A percentile compares a stretch with the other conserved stretches of the same genome.
phyloP scores from a whole-genome alignment of 2,888 invertebrate genomes.

The Mythimna albipuncta region DNA sequence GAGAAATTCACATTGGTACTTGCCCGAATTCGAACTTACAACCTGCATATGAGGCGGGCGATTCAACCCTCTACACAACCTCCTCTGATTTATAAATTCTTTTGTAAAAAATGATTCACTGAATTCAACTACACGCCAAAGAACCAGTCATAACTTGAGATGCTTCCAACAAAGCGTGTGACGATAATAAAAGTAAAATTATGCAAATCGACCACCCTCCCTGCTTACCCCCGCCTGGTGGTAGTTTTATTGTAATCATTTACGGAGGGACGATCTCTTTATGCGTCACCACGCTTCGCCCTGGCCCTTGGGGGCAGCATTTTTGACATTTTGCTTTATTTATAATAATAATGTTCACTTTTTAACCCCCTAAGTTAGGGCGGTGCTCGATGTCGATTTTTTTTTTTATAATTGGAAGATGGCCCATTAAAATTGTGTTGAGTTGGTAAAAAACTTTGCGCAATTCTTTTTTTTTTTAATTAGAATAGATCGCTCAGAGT shows the following conservation, averaged over 20 bases:
- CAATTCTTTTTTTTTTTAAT: too few species aligned
- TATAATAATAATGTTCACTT: slow-evolving; percentile 66
- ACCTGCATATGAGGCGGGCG: too few species aligned
- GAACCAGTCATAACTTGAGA: slow-evolving; percentile 45
- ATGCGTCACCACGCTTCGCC: slow-evolving; percentile 74
- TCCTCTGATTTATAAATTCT: slow-evolving; percentile 33
- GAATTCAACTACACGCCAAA: slow-evolving; percentile 32
- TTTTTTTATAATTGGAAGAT: slow-evolving; percentile 36
- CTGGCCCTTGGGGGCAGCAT: slow-evolving; percentile 66
- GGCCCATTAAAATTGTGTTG: not conserved
- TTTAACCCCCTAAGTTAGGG: slow-evolving; percentile 41
- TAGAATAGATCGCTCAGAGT: too few species aligned
- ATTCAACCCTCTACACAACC: not conserved
- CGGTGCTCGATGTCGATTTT: slow-evolving; percentile 6
- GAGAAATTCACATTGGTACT: too few species aligned
- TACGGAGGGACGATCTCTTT: slow-evolving; percentile 69
- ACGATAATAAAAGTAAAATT: slow-evolving; percentile 65
- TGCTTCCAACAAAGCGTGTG: slow-evolving; percentile 62
- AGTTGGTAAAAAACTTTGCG: too few species aligned
- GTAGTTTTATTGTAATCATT: slow-evolving; percentile 67
- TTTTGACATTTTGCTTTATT: slow-evolving; percentile 77
- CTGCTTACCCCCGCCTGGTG: slow-evolving; percentile 54
- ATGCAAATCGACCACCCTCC: slow-evolving; percentile 61
- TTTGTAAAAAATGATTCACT: slow-evolving; percentile 40
- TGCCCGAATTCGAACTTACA: too few species aligned